A percentile compares a stretch with the other conserved stretches of the same genome.
Evolutionary conservation across 1,140 invertebrate species (phyloP).

Genomic region (Oreohelix idahoensis): DNA sequence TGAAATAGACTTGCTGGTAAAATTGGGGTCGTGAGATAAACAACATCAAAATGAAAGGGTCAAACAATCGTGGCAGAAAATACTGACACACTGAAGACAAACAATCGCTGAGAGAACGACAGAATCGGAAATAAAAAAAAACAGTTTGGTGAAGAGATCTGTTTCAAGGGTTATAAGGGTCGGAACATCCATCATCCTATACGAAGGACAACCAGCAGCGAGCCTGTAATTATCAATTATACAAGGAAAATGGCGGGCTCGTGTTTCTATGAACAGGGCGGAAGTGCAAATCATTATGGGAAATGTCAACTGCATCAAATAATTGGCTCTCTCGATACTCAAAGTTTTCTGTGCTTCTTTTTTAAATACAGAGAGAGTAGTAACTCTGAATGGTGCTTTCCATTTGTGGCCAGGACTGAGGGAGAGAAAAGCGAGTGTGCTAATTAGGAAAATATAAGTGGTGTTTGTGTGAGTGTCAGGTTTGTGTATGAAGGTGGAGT

Average conservation of each 20-base stretch:
- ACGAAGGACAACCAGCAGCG: neutral
- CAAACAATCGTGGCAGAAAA: too few relatives aligned
- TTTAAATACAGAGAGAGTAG: neutral
- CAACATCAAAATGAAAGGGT: too few relatives aligned
- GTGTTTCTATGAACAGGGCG: neutral
- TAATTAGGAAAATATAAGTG: neutral
- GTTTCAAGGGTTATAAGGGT: too few relatives aligned
- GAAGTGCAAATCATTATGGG: constrained; percentile 16
- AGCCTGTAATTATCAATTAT: constrained; percentile 8
- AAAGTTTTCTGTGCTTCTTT: neutral
- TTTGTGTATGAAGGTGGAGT: neutral
- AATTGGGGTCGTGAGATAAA: too few relatives aligned
- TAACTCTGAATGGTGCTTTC: neutral
- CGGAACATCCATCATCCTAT: neutral
- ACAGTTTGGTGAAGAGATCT: neutral
- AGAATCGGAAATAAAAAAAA: too few relatives aligned
- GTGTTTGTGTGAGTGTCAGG: neutral
- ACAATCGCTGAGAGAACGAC: neutral
- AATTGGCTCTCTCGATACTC: neutral
- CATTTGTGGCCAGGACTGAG: neutral
- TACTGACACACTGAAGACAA: too few relatives aligned
- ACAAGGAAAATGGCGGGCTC: neutral
- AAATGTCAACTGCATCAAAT: constrained; percentile 10
- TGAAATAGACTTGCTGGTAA: too few relatives aligned
- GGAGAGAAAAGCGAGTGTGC: neutral